A percentile compares a stretch with the other conserved stretches of the same genome.
Conservation (phyloP, 2,113 vertebrate genomes). For the Forbesichthys papilliferus region DNA sequence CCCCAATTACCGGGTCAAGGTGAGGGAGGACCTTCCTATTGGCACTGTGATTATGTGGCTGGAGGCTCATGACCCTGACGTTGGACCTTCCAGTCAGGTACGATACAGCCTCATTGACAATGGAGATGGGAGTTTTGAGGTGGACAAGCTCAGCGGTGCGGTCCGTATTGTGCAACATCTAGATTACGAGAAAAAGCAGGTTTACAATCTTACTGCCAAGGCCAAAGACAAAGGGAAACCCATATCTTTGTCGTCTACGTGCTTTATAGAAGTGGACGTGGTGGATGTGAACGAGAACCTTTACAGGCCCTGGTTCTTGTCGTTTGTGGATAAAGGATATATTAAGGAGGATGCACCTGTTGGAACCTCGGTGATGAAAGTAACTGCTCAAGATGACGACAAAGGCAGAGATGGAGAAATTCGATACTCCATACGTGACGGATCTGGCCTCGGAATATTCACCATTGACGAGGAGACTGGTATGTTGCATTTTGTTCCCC, state of each 20-base stretch:
- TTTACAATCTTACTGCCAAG: conserved; percentile 90
- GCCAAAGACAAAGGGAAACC: conserved; percentile 96
- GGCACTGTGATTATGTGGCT: conserved; percentile 92
- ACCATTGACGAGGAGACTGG: conserved; percentile 93
- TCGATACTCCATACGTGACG: conserved; percentile 92
- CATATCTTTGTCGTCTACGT: conserved; percentile 87
- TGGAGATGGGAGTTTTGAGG: conserved; percentile 89
- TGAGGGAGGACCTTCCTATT: conserved; percentile 92
- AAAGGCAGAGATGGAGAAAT: conserved; percentile 87
- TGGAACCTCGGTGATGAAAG: conserved; percentile 88
- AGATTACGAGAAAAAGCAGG: conserved; percentile 91
- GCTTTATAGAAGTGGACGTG: conserved; percentile 90
- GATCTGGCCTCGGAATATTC: conserved; percentile 93
- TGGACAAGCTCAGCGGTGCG: conserved; percentile 94
- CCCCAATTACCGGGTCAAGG: conserved; percentile 87
- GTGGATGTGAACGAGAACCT: conserved; percentile 97
- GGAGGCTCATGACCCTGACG: conserved; percentile 90
- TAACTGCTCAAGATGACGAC: conserved; percentile 91
- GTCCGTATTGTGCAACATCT: conserved; percentile 87
- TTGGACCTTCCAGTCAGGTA: conserved; percentile 91
- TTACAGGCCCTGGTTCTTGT: conserved; percentile 83
- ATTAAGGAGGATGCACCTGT: conserved; percentile 88
- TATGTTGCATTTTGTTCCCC: conserved; percentile 67
- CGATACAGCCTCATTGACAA: conserved; percentile 89
- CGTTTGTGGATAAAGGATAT: conserved; percentile 88